Evolutionary conservation across 2,797 vertebrate genomes (phyloP), one percentile per base, ranked within the genome.

Genomic region (Myripristis jacobus): DNA sequence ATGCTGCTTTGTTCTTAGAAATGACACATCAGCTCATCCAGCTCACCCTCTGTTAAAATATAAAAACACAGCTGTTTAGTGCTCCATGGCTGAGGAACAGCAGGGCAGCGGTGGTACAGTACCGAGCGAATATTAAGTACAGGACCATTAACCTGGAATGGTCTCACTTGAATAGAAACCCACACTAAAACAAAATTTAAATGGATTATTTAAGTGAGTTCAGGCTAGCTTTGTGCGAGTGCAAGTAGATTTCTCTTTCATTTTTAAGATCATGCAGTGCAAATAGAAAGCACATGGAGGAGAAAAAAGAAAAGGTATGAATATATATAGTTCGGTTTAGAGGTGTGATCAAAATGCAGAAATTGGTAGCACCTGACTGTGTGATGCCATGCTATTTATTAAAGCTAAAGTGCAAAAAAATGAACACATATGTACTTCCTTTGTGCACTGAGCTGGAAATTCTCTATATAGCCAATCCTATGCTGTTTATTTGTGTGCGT

Each of bases 121-220:
- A 63, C 8, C 64, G 47, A 73, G 10, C 43, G 47, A 73, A 43
- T 50, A 73, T 66, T 60, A 68, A 62, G 41, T 22, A 76, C 79
- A 79, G 59, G 68, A 48, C 60, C 13, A 76, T 62, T 64, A 79
- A 73, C 43, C 47, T 71, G 10, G 4, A 68, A 75, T 27, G 43
- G 29, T 19, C 29, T 66, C 46, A 54, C 31, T 29, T 15, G 4
- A 15, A 15, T 15, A 16, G 19, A 73, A 59, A 57, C 29, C 43
- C 38, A 70, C 41, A 70, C 25, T 52, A 3, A 64, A 74, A 70
- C 7, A 38, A 0, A 59, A 50, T 63, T 46, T 21, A 18, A 62
- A 69, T 64, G 22, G 54, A 36, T 70, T 38, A 51, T 80, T 44
- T 58, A 51, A 9, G 24, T 12, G 4, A n/a, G 36, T 38, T 10